Conservation (phyloP, 2,797 vertebrate species). For the Lithobates pipiens region DNA sequence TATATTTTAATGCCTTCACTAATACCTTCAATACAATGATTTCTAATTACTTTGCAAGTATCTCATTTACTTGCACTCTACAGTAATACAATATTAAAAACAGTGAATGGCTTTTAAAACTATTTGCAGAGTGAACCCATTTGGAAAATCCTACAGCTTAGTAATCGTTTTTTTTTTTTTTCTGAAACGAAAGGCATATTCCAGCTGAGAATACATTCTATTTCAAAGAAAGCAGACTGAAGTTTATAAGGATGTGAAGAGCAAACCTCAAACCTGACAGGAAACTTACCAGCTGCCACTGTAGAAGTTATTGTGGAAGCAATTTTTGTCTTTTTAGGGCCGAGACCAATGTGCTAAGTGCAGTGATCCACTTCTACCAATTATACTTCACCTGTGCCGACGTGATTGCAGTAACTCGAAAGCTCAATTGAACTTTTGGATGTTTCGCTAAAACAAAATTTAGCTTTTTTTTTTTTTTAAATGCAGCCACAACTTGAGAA, state of each 20-base stretch:
- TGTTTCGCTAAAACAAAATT: no score
- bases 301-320: no score
- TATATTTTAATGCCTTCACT: constrained; percentile 48
- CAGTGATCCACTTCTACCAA: no score
- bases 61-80: constrained; percentile 45
- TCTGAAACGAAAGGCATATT: constrained; percentile 36
- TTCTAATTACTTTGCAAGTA: constrained; percentile 55
- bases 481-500: no score
- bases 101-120: constrained; percentile 58
- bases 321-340: no score
- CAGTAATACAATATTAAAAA: constrained; percentile 53
- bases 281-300: not conserved
- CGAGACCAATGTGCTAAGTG: no score
- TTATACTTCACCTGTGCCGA: no score
- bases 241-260: constrained; percentile 16
- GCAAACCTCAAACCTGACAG: constrained; percentile 1
- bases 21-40: constrained; percentile 23
- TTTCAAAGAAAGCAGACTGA: not conserved
- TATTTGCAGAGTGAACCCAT: constrained; percentile 52
- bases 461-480: no score
- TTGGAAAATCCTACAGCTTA: constrained; percentile 53
- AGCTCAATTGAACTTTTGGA: no score
- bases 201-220: constrained; percentile 11
- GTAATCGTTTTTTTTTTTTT: constrained; percentile 57
- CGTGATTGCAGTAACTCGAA: no score